Percentiles rank a stretch among this genome's conserved stretches.
phyloP scores from a whole-genome alignment of 2,888 invertebrate genomes.

The Synanthedon myopaeformis region DNA sequence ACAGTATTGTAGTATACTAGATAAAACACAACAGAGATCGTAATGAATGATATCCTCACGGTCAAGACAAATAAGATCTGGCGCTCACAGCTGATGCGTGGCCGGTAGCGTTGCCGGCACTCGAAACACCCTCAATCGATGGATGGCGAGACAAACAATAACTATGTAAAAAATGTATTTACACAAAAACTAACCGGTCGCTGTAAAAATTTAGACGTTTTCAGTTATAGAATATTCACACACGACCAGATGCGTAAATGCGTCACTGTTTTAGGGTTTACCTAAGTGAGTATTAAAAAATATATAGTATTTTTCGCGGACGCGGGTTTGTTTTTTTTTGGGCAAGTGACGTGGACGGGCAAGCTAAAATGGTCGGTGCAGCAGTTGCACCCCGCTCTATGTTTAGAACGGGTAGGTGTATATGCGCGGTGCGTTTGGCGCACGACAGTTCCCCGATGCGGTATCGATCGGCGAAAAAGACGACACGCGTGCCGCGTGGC shows the following conservation, averaged over 20 bases:
- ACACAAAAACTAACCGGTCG: background rate
- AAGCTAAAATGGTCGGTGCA: conserved; percentile 32
- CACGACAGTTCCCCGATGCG: conserved; percentile 14
- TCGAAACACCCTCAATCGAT: conserved; percentile 48
- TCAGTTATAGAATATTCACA: background rate
- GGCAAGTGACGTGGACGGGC: conserved; percentile 25
- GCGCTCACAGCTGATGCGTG: conserved; percentile 55
- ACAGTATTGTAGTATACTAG: conserved; percentile 9
- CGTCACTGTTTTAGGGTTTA: conserved; percentile 16
- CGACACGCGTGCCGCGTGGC: conserved; percentile 59
- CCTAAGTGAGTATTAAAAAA: background rate
- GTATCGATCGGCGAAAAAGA: conserved; percentile 31
- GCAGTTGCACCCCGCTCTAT: conserved; percentile 47
- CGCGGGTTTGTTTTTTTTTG: conserved; percentile 9
- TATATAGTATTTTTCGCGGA: conserved; percentile 5
- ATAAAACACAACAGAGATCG: conserved; percentile 28
- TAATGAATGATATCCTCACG: conserved; percentile 46
- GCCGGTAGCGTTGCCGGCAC: conserved; percentile 32
- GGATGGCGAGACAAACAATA: conserved; percentile 10
- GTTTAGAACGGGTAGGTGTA: conserved; percentile 36
- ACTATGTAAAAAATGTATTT: background rate
- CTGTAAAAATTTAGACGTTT: background rate
- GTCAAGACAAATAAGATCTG: conserved; percentile 54
- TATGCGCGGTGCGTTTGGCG: conserved; percentile 29
- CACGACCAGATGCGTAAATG: conserved; percentile 3